These are phyloP conservation scores for Samia ricini DNA, from an alignment of 1,140 invertebrate genomes.

Conservation along the genomic window DNA sequence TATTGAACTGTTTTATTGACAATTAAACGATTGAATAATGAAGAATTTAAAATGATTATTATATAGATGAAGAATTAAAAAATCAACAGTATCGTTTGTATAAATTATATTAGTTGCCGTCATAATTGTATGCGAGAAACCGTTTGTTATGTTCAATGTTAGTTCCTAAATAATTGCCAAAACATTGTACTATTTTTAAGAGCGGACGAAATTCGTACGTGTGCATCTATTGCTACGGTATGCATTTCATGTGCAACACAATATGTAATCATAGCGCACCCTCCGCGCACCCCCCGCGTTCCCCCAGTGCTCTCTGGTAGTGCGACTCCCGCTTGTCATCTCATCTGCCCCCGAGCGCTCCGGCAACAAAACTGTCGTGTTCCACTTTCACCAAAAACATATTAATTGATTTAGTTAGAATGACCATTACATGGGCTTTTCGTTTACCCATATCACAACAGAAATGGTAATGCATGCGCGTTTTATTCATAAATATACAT, in stretches of 20 bases:
- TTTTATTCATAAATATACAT: too few relatives aligned
- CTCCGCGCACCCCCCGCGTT: not conserved
- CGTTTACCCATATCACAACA: too few relatives aligned
- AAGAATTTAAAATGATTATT: too few relatives aligned
- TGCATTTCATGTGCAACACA: not conserved
- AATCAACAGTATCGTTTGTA: too few relatives aligned
- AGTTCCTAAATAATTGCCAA: not conserved
- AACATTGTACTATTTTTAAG: not conserved
- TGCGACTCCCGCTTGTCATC: conserved; percentile 14
- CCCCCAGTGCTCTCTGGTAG: not conserved
- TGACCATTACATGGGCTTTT: too few relatives aligned
- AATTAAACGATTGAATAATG: too few relatives aligned
- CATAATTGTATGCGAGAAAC: too few relatives aligned
- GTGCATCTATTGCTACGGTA: not conserved
- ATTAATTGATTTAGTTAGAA: too few relatives aligned
- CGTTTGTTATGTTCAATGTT: not conserved
- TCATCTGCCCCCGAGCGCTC: conserved; percentile 1
- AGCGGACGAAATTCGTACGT: not conserved
- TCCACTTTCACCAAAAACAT: conserved; percentile 5
- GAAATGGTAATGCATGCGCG: too few relatives aligned
- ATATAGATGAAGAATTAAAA: too few relatives aligned
- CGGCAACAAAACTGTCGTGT: not conserved
- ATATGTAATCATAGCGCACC: not conserved
- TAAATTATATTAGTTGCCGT: too few relatives aligned
- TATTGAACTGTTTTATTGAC: too few relatives aligned